Percentiles rank a stretch among this genome's conserved stretches.
phyloP scores from a whole-genome alignment of 2,888 invertebrate species.

The Hetaerina titia region DNA sequence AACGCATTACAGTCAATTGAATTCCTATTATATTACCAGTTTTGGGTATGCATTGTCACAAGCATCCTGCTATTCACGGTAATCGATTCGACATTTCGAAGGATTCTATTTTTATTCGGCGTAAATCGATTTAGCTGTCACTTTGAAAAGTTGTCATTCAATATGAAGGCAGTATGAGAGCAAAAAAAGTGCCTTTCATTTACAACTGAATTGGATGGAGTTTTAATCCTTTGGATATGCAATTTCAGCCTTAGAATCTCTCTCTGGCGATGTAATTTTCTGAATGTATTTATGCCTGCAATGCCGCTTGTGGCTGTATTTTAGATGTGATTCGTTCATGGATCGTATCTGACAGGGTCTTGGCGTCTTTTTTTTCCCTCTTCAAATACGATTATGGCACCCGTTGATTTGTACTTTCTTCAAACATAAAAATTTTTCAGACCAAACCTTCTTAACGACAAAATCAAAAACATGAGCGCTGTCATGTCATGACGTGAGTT shows the following conservation, averaged over 20 bases:
- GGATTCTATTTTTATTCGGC: too few species aligned
- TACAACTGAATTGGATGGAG: not conserved
- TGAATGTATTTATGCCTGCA: not conserved
- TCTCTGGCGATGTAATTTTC: not conserved
- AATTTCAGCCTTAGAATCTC: not conserved
- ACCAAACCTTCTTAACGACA: not conserved
- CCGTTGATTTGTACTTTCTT: not conserved
- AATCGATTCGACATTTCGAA: too few species aligned
- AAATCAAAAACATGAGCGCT: not conserved
- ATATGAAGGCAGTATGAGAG: too few species aligned
- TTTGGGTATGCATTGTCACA: too few species aligned
- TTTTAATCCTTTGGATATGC: not conserved
- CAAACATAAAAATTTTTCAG: not conserved
- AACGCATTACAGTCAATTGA: too few species aligned
- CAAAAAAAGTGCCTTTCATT: too few species aligned
- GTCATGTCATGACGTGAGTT: slow-evolving; percentile 58
- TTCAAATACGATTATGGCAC: not conserved
- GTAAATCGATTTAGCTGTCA: too few species aligned
- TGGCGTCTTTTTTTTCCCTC: not conserved
- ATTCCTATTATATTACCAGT: too few species aligned
- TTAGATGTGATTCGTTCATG: not conserved
- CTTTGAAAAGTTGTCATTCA: too few species aligned
- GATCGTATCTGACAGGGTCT: not conserved
- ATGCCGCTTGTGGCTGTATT: not conserved
- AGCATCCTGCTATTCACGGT: too few species aligned